Evolutionary conservation across 2,113 vertebrate genomes (phyloP).

Genomic region (Tachysurus fulvidraco): DNA sequence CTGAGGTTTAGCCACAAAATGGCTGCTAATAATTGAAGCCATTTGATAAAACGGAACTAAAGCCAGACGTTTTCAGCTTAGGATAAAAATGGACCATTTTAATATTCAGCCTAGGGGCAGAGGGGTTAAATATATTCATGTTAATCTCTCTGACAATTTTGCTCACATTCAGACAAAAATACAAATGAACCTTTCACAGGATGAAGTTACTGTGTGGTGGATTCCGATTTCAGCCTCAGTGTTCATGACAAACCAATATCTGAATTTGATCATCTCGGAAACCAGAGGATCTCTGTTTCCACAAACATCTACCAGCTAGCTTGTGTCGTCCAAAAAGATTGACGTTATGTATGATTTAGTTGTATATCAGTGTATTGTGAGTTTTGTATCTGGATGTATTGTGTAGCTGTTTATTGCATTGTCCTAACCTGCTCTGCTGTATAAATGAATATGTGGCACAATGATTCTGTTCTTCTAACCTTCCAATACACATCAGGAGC

Average conservation of each 20-base stretch:
- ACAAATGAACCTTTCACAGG: not conserved
- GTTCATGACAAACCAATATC: not conserved
- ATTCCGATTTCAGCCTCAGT: not conserved
- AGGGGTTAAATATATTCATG: slow-evolving; percentile 18
- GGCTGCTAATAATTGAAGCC: slow-evolving; percentile 62
- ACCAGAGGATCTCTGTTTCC: not conserved
- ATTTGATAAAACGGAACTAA: slow-evolving; percentile 61
- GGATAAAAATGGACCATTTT: slow-evolving; percentile 18
- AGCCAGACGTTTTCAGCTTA: slow-evolving; percentile 65
- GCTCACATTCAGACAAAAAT: slow-evolving; percentile 5
- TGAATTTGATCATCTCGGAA: not conserved
- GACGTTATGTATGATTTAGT: not conserved
- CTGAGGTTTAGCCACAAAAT: slow-evolving; percentile 2
- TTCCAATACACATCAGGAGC: not conserved
- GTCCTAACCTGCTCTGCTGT: not conserved
- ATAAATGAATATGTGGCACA: not conserved
- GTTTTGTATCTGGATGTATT: not conserved
- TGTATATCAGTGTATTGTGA: not conserved
- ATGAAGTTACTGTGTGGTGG: not conserved
- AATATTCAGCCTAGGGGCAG: slow-evolving; percentile 13
- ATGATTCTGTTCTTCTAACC: not conserved
- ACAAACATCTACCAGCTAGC: not conserved
- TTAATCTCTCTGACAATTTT: not conserved
- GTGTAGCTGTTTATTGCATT: not conserved
- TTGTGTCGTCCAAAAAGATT: not conserved